These are phyloP conservation scores for Megalurothrips usitatus DNA, from an alignment of 2,888 invertebrate species.

Conservation along the genomic window DNA sequence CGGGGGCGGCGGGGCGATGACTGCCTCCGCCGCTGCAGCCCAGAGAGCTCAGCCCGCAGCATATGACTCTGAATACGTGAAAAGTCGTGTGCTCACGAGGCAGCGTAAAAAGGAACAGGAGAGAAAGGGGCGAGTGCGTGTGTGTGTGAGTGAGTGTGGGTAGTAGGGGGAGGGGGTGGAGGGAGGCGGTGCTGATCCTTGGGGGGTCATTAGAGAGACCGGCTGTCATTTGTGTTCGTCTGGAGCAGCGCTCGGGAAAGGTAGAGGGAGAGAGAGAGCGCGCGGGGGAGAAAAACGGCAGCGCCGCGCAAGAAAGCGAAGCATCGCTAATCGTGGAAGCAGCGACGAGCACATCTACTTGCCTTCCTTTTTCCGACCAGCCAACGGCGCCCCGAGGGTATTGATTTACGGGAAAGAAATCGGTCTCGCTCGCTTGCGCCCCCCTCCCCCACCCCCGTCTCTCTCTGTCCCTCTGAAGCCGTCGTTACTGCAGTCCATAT, in stretches of 20 bases:
- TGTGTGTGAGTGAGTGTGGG: not conserved
- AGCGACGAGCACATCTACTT: too few species aligned
- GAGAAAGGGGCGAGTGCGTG: not conserved
- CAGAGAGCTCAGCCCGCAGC: too few species aligned
- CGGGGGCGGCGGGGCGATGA: not conserved
- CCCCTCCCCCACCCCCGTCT: too few species aligned
- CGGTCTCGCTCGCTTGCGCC: too few species aligned
- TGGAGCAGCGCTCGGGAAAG: not conserved
- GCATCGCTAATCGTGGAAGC: not conserved
- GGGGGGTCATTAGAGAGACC: not conserved
- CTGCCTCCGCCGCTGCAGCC: not conserved
- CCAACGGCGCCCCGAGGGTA: too few species aligned
- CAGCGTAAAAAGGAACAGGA: not conserved
- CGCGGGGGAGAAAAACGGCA: not conserved
- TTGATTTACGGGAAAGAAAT: too few species aligned
- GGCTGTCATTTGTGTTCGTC: conserved; percentile 5
- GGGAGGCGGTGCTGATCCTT: not conserved
- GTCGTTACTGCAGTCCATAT: too few species aligned
- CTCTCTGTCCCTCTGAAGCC: too few species aligned
- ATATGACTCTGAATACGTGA: too few species aligned
- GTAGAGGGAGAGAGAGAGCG: not conserved
- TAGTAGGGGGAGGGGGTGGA: not conserved
- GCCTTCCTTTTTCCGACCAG: too few species aligned
- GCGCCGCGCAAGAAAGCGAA: not conserved
- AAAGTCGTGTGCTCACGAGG: too few species aligned